phyloP scores from a whole-genome alignment of 2,113 vertebrate species.

The Scortum barcoo region DNA sequence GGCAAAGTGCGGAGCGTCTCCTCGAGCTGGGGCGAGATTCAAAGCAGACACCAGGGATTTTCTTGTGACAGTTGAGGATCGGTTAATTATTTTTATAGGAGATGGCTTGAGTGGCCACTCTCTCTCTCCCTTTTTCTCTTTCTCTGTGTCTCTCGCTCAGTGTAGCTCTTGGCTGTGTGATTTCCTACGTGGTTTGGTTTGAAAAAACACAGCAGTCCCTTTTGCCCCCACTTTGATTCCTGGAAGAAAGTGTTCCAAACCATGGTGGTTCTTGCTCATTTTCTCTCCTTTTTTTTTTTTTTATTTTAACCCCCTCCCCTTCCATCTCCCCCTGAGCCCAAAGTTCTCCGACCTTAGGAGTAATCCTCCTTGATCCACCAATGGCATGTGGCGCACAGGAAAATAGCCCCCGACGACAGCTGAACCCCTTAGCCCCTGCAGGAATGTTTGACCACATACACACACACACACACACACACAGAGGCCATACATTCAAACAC shows the following conservation, averaged over 20 bases:
- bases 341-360: conserved; percentile 58
- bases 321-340: conserved; percentile 31
- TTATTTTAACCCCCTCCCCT: neutral
- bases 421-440: conserved; percentile 73
- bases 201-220: conserved; percentile 50
- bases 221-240: conserved; percentile 44
- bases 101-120: conserved; percentile 38
- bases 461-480: conserved; percentile 23
- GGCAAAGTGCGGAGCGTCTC: conserved; percentile 49
- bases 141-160: conserved; percentile 16
- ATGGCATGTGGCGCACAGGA: conserved; percentile 67
- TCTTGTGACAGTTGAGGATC: conserved; percentile 53
- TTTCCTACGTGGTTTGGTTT: conserved; percentile 62
- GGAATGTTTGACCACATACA: conserved; percentile 75
- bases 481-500: conserved; percentile 56
- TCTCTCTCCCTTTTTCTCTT: conserved; percentile 7
- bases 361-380: conserved; percentile 76
- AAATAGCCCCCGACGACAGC: conserved; percentile 81
- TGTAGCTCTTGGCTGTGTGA: conserved; percentile 46
- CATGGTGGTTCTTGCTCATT: conserved; percentile 23
- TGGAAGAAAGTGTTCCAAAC: conserved; percentile 48
- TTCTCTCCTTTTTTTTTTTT: neutral
- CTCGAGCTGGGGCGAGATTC: conserved; percentile 44
- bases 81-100: conserved; percentile 68
- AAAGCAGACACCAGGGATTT: conserved; percentile 58